A percentile compares a stretch with the other conserved stretches of the same genome.
Conservation (phyloP, 2,113 vertebrate species). For the Hemibagrus wyckioides region DNA sequence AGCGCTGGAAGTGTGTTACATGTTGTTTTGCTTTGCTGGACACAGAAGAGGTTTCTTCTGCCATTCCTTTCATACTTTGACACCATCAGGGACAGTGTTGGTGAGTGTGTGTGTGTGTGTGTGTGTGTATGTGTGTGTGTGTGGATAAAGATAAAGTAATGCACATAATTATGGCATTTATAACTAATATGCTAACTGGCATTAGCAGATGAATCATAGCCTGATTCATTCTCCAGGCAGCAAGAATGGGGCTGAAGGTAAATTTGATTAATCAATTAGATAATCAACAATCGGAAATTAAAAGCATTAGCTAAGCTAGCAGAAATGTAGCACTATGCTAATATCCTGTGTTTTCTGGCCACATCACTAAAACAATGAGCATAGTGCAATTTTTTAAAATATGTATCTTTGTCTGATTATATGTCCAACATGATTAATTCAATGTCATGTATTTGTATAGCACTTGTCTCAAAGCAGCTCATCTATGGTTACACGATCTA, state of each 20-base stretch:
- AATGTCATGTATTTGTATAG: too few relatives aligned
- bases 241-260: not conserved
- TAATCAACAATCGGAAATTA: not conserved
- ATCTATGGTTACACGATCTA: too few relatives aligned
- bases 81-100: constrained; percentile 12
- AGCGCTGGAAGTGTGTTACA: constrained; percentile 38
- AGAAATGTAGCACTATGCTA: not conserved
- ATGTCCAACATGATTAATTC: too few relatives aligned
- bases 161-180: not conserved
- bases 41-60: constrained; percentile 38
- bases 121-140: constrained; percentile 8
- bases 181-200: not conserved
- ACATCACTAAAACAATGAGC: too few relatives aligned
- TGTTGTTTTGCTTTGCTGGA: constrained; percentile 56
- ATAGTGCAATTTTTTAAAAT: too few relatives aligned
- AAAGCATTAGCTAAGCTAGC: not conserved
- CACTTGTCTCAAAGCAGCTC: too few relatives aligned
- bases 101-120: constrained; percentile 38
- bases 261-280: not conserved
- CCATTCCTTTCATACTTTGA: constrained; percentile 45
- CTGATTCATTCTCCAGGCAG: not conserved
- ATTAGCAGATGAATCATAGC: not conserved
- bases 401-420: not conserved
- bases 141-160: not conserved
- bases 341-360: too few relatives aligned